Evolutionary conservation across 2,888 invertebrate genomes (phyloP).

Genomic region (Gnatocerus cornutus): DNA sequence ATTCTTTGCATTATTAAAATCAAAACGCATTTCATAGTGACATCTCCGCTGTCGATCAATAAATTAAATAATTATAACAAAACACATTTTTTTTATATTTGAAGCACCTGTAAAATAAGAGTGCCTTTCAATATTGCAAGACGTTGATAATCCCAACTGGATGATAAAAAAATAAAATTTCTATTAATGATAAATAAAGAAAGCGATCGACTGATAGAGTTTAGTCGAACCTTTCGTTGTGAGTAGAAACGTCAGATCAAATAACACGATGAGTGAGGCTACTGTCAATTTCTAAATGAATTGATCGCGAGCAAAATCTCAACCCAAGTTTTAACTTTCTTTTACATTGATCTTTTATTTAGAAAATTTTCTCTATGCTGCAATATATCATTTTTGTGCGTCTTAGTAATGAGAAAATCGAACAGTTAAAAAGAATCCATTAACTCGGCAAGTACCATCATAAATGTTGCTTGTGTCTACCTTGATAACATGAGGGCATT

Average conservation of each 20-base stretch:
- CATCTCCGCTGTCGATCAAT: constrained; percentile 5
- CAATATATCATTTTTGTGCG: not conserved
- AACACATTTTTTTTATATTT: too few relatives aligned
- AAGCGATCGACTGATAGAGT: constrained; percentile 22
- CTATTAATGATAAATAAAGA: constrained; percentile 33
- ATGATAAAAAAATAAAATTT: constrained; percentile 29
- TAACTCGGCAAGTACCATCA: constrained; percentile 47
- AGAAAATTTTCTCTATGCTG: too few relatives aligned
- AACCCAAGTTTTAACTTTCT: constrained; percentile 5
- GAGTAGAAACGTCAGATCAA: constrained; percentile 34
- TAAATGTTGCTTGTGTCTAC: constrained; percentile 48
- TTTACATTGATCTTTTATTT: not conserved
- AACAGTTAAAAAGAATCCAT: constrained; percentile 48
- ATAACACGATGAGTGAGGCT: constrained; percentile 13
- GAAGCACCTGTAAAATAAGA: too few relatives aligned
- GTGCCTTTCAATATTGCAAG: not conserved
- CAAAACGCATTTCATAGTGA: not conserved
- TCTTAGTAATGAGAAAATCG: constrained; percentile 42
- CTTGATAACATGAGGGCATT: constrained; percentile 37
- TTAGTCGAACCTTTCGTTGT: constrained; percentile 8
- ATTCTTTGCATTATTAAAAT: constrained; percentile 1
- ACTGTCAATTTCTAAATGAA: constrained; percentile 33
- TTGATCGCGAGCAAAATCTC: constrained; percentile 25
- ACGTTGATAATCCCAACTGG: not conserved
- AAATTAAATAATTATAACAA: too few relatives aligned